Evolutionary conservation across 1,140 invertebrate genomes (phyloP).

Genomic region (Euwallacea similis): DNA sequence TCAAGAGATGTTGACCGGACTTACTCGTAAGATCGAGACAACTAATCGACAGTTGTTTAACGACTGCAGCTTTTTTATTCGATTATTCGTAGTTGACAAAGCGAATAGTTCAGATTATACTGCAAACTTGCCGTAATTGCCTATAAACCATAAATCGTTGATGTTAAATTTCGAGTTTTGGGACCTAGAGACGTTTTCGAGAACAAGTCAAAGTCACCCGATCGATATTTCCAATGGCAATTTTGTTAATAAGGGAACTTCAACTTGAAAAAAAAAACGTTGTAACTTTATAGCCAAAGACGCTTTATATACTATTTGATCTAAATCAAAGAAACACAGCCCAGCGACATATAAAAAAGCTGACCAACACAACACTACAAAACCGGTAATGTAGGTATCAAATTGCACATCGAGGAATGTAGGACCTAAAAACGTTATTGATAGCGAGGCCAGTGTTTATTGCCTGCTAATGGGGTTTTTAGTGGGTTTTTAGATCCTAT

Average conservation of each 20-base stretch:
- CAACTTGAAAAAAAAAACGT: not conserved
- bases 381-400: conserved; percentile 25
- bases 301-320: not conserved
- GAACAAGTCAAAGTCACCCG: too few species aligned
- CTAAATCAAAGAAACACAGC: not conserved
- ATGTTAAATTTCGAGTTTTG: too few species aligned
- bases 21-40: conserved; percentile 25
- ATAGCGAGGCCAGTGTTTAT: conserved; percentile 22
- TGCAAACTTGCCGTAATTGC: not conserved
- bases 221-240: too few species aligned
- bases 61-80: conserved; percentile 18
- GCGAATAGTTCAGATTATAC: conserved; percentile 11
- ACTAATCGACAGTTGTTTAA: conserved; percentile 32
- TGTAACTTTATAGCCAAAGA: not conserved
- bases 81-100: conserved; percentile 16
- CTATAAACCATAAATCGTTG: too few species aligned
- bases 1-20: conserved; percentile 24
- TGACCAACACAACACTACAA: conserved; percentile 13
- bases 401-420: conserved; percentile 23
- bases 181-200: too few species aligned
- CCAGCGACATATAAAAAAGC: conserved; percentile 11
- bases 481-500: conserved; percentile 3
- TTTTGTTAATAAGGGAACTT: too few species aligned
- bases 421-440: conserved; percentile 18
- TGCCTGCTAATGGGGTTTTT: conserved; percentile 23